Base-by-base conservation (phyloP, 35 echinoderm and acorn worm genomes). In the Stichopus chloronotus region DNA sequence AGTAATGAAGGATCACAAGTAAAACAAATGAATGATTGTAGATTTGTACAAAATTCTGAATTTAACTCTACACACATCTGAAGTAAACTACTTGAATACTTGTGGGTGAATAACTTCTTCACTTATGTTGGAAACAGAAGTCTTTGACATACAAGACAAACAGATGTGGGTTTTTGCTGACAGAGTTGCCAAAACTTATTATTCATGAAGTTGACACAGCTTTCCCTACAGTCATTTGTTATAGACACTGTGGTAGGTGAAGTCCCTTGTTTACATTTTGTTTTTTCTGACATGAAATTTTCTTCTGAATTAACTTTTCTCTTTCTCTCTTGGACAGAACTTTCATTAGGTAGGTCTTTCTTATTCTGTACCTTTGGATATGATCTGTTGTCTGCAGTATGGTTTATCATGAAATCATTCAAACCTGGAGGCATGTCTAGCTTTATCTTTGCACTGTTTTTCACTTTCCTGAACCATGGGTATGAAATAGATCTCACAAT, bases 11-110 rank as follows among this genome's bases (percentile, higher is more conserved):
- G 2, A 78, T 78, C 76, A 78, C 76, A 78, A 7, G 76, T 78
- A 78, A 78, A 78, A 78, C 76, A 78, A 43, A 78, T 78, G n/a
- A 78, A 78, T 78, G 20, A 78, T 78, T 78, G 76, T 78, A 24
- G 0, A 78, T 19, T 78, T 78, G 76, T 78, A 78, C 4, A 21
- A 25, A 43, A 78, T 78, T 78, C 76, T 14, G 19, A 25, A 78
- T 1, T 78, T 55, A 20, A 76, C 24, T 76, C 9, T 76, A 24
- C 24, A 20, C 24, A 43, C 30, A 43, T 43, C 30, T 43, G 30
- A 43, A 43, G 30, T 43, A 43, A 43, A 43, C 30, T 43, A 43
- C 3, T 43, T 43, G 30, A 43, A 43, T 43, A 43, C 30, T 43
- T 43, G 30, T 43, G 30, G 30, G 30, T 43, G 30, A 43, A 43